These are phyloP conservation scores for Nycticorax nycticorax DNA, from an alignment of 2,113 vertebrate species.

Conservation along the genomic window DNA sequence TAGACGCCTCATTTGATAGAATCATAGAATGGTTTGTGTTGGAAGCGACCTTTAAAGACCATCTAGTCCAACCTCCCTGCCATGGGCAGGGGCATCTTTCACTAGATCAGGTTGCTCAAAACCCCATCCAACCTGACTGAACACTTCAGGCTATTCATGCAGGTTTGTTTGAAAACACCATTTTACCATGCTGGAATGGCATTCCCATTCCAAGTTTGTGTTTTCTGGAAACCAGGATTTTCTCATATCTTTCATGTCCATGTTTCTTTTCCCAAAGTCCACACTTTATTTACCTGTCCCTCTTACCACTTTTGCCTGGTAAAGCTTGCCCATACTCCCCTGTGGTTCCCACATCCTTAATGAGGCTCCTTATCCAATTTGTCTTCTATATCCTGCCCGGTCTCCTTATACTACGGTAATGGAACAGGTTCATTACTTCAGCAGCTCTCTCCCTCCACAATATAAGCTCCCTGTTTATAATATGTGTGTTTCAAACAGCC, in stretches of 20 bases:
- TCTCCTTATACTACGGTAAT: background rate
- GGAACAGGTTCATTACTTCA: background rate
- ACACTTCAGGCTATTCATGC: background rate
- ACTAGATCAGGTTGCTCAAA: background rate
- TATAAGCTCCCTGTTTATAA: background rate
- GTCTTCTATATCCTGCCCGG: background rate
- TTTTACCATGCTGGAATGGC: background rate
- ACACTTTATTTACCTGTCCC: background rate
- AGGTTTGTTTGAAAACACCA: background rate
- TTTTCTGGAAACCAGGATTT: background rate
- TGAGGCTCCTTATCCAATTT: background rate
- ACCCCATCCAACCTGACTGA: background rate
- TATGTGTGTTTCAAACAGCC: background rate
- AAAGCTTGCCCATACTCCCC: background rate
- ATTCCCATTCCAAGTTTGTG: background rate
- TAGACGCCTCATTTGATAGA: background rate
- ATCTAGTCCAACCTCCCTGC: rapidly evolving
- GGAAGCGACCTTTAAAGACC: background rate
- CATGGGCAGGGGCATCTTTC: background rate
- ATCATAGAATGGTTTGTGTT: background rate
- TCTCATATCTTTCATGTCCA: background rate
- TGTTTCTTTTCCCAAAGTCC: background rate
- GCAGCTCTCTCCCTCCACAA: background rate
- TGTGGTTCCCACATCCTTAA: background rate
- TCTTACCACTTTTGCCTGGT: background rate